These are phyloP conservation scores for Tetheella fluctuosa DNA, from an alignment of 2,888 invertebrate genomes.

Conservation along the genomic window DNA sequence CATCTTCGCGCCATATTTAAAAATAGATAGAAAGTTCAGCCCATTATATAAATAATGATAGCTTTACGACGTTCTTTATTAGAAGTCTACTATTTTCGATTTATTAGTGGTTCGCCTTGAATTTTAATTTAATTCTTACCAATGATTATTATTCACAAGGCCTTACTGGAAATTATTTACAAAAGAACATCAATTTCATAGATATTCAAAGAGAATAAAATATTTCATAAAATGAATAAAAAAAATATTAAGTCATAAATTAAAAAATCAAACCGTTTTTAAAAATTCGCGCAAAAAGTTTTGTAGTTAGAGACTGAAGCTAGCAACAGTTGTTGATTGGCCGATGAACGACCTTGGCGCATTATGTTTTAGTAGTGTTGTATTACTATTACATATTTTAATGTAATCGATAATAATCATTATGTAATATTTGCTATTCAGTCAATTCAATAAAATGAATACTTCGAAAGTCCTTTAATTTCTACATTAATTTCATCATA, in stretches of 20 bases:
- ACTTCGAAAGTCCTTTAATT: too few relatives aligned
- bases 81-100: background rate
- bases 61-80: slow-evolving; percentile 21
- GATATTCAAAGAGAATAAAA: too few relatives aligned
- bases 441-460: too few relatives aligned
- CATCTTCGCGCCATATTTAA: slow-evolving; percentile 47
- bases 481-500: too few relatives aligned
- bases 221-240: background rate
- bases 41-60: background rate
- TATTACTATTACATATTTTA: background rate
- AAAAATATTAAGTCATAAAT: too few relatives aligned
- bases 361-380: slow-evolving; percentile 66
- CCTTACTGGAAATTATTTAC: background rate
- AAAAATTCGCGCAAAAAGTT: slow-evolving; percentile 42
- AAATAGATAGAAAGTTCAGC: slow-evolving; percentile 19
- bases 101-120: background rate
- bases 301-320: slow-evolving; percentile 48
- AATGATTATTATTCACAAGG: background rate
- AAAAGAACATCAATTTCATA: too few relatives aligned
- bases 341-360: slow-evolving; percentile 66
- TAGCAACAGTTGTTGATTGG: slow-evolving; percentile 57
- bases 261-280: slow-evolving; percentile 23
- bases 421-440: too few relatives aligned
- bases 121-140: background rate
- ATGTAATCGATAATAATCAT: background rate